Conservation (phyloP, 1,140 invertebrate species). For the Trichonephila clavata region DNA sequence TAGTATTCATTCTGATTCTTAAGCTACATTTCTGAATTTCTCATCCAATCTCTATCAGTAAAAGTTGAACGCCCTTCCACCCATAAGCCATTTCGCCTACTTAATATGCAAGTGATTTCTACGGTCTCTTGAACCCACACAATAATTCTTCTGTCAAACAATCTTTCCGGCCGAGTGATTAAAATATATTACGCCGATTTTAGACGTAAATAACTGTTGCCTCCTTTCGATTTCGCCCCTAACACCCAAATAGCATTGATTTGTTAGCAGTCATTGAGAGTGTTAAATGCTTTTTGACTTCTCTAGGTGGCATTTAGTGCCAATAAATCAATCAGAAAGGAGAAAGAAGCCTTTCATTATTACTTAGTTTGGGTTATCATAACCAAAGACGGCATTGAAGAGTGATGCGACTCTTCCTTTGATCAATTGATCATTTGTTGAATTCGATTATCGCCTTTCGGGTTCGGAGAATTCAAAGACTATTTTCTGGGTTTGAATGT, state of each 20-base stretch:
- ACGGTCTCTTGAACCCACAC: neutral
- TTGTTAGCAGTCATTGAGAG: slow-evolving; percentile 10
- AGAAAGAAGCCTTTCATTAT: slow-evolving; percentile 44
- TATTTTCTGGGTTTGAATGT: neutral
- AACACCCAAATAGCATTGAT: neutral
- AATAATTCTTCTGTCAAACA: neutral
- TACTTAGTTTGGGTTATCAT: slow-evolving; percentile 35
- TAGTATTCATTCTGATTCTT: neutral
- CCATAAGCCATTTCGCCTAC: neutral
- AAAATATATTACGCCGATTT: neutral
- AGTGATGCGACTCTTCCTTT: neutral
- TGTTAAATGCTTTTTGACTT: slow-evolving; percentile 35
- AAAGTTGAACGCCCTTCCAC: slow-evolving; percentile 1
- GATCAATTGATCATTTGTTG: slow-evolving; percentile 10
- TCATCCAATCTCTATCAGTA: neutral
- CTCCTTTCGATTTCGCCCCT: neutral
- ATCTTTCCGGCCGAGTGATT: neutral
- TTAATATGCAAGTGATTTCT: neutral
- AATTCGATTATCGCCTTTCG: neutral
- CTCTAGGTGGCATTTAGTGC: neutral
- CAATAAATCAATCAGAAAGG: slow-evolving; percentile 45
- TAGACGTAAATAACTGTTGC: slow-evolving; percentile 1
- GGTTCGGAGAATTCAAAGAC: neutral
- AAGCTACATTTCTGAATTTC: neutral
- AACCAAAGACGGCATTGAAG: slow-evolving; percentile 1